These are phyloP conservation scores for Drosophila suzukii DNA, from an alignment of 1,140 invertebrate species.

Conservation along the genomic window DNA sequence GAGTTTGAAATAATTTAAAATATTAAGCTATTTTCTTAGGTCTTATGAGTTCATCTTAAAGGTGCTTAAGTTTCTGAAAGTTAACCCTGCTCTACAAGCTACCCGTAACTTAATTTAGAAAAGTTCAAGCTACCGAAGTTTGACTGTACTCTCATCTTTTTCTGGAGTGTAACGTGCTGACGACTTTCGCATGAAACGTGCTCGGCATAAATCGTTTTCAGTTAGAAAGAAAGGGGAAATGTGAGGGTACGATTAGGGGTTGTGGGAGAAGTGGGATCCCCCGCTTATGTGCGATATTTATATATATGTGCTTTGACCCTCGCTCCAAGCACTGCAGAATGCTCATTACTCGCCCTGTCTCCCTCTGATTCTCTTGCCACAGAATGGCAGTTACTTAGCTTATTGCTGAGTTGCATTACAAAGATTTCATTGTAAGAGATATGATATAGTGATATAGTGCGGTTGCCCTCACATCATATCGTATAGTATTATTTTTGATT, in stretches of 20 bases:
- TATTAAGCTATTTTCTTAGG: background rate
- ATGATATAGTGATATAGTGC: slow-evolving; percentile 38
- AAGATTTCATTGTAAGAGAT: slow-evolving; percentile 41
- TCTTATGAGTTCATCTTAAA: background rate
- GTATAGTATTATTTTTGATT: slow-evolving; percentile 29
- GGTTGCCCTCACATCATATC: slow-evolving; percentile 16
- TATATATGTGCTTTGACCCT: slow-evolving; percentile 31
- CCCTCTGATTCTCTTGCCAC: slow-evolving; percentile 17
- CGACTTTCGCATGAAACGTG: slow-evolving; percentile 69
- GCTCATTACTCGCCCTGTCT: slow-evolving; percentile 16
- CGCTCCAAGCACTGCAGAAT: slow-evolving; percentile 25
- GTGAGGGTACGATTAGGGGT: slow-evolving; percentile 14
- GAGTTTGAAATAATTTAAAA: too few species aligned
- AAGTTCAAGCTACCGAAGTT: slow-evolving; percentile 10
- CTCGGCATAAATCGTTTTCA: slow-evolving; percentile 58
- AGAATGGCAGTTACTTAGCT: slow-evolving; percentile 43
- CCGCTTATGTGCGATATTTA: slow-evolving; percentile 26
- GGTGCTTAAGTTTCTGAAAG: background rate
- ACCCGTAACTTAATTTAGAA: slow-evolving; percentile 1
- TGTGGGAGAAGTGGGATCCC: slow-evolving; percentile 8
- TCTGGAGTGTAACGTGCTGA: slow-evolving; percentile 60
- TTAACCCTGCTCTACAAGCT: background rate
- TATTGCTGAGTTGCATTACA: slow-evolving; percentile 49
- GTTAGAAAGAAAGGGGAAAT: slow-evolving; percentile 2
- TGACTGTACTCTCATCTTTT: slow-evolving; percentile 32